Conservation (phyloP, 2,888 invertebrate genomes). For the Dasypogon diadema region DNA sequence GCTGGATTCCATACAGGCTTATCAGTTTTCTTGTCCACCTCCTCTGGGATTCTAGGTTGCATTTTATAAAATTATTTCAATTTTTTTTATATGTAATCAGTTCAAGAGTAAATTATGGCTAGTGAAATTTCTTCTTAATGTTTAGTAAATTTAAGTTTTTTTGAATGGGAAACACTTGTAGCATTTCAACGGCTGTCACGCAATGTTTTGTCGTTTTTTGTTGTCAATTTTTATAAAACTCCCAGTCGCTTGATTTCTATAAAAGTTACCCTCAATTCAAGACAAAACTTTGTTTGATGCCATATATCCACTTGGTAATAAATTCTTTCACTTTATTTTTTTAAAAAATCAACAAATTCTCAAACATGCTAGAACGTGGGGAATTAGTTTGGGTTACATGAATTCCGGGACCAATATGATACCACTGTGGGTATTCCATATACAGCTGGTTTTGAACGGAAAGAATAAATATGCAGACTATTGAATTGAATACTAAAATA, state of each 20-base stretch:
- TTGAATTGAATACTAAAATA: not conserved
- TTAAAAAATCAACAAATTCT: not conserved
- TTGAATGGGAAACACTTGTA: not conserved
- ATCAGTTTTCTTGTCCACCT: constrained; percentile 59
- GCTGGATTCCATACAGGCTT: constrained; percentile 63
- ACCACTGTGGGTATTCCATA: not conserved
- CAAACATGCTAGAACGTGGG: not conserved
- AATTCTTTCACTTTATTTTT: not conserved
- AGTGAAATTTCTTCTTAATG: not conserved
- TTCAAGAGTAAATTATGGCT: not conserved
- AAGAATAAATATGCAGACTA: not conserved
- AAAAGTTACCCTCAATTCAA: no score
- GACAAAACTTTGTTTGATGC: no score
- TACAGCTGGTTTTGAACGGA: not conserved
- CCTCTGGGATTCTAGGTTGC: constrained; percentile 59
- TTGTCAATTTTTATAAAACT: not conserved
- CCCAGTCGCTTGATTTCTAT: no score
- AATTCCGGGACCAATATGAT: not conserved
- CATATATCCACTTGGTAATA: not conserved
- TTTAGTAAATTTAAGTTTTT: not conserved
- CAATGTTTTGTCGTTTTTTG: not conserved
- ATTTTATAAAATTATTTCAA: constrained; percentile 24
- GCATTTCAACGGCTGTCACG: not conserved
- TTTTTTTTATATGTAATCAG: not conserved
- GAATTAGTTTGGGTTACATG: not conserved